phyloP scores from a whole-genome alignment of 2,797 vertebrate species.

The Apodemus agrarius region DNA sequence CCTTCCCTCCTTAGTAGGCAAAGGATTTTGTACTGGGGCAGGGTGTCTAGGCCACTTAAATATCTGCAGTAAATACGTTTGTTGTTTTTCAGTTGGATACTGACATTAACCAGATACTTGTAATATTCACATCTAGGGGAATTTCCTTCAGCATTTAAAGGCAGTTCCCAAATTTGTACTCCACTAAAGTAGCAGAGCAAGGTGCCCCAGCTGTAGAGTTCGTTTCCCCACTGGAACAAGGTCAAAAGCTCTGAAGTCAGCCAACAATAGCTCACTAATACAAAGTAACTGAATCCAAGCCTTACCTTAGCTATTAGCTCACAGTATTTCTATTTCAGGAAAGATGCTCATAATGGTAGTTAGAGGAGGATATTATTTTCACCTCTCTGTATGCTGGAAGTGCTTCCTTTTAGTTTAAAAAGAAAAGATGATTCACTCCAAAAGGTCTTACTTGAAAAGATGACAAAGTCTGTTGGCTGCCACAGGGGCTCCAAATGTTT shows the following conservation, averaged over 20 bases:
- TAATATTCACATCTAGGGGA: neutral
- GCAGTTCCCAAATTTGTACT: neutral
- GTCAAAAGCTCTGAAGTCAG: neutral
- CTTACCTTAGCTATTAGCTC: neutral
- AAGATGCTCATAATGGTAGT: neutral
- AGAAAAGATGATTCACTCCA: neutral
- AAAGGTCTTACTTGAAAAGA: neutral
- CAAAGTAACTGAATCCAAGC: neutral
- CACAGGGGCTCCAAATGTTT: neutral
- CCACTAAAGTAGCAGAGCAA: neutral
- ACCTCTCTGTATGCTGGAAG: neutral
- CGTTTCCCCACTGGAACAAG: neutral
- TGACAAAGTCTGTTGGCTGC: neutral
- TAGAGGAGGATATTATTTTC: neutral
- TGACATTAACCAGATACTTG: neutral
- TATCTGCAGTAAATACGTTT: neutral
- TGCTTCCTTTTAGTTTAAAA: neutral
- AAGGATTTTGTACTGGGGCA: neutral
- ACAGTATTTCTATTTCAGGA: conserved; percentile 2
- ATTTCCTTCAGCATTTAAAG: neutral
- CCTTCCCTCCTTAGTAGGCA: neutral
- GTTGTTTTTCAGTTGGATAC: neutral
- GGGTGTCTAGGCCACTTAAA: neutral
- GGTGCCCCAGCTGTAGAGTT: neutral
- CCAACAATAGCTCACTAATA: neutral